phyloP scores from a whole-genome alignment of 2,113 vertebrate species.

The Seriola dumerili region DNA sequence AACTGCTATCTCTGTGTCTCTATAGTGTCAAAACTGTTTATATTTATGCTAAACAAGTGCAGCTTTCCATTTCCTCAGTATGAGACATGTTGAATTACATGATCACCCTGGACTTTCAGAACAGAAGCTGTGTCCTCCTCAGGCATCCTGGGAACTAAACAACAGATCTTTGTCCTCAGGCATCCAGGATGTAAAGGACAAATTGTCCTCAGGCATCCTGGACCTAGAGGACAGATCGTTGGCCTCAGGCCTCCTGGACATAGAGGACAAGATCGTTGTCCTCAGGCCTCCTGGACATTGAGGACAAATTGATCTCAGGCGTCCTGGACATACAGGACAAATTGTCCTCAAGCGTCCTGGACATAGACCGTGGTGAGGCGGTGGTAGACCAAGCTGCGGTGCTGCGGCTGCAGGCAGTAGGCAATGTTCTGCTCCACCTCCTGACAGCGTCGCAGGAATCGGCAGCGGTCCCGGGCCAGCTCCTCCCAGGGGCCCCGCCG shows the following conservation, averaged over 20 bases:
- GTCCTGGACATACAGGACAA: background rate
- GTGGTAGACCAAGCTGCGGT: conserved; percentile 81
- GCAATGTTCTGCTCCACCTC: conserved; percentile 91
- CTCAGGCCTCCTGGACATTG: background rate
- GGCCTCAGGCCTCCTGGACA: background rate
- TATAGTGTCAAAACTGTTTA: background rate
- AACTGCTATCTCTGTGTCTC: conserved; percentile 1
- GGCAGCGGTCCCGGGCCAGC: conserved; percentile 91
- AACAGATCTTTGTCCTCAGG: background rate
- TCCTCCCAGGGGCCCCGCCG: conserved; percentile 95
- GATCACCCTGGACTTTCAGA: background rate
- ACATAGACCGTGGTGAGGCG: conserved; percentile 30
- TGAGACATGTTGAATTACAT: background rate
- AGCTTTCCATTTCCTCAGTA: background rate
- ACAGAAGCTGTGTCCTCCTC: background rate
- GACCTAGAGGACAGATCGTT: background rate
- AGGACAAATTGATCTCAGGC: background rate
- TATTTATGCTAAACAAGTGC: too few species aligned
- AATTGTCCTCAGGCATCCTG: background rate
- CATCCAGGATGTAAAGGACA: background rate
- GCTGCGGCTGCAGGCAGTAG: conserved; percentile 87
- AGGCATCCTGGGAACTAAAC: background rate
- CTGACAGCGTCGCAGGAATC: conserved; percentile 92
- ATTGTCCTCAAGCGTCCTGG: background rate
- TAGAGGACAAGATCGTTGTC: background rate